Base-by-base conservation (phyloP, 2,888 invertebrate genomes). In the Eupeodes luniger region DNA sequence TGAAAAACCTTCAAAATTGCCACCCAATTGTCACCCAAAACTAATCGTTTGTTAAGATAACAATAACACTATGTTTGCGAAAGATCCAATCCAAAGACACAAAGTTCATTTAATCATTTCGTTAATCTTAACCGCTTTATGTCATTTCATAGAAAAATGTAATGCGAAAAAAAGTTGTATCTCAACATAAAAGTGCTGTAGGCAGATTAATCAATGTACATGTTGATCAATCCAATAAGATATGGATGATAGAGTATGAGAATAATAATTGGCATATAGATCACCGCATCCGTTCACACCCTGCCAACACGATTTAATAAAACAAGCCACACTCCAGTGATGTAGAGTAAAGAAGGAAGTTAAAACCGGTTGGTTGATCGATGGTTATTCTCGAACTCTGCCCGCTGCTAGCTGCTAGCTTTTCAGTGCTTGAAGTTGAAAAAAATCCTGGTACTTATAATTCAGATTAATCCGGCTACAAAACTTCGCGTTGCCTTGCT, bases 191-290 rank as follows among this genome's bases (percentile, higher is more conserved):
- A 34, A 59, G 70, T 83, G 51, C 70, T 77, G 57, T 74, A 67
- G 80, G 75, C 72, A 49, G 61, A 61, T 72, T 67, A 79, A 82
- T 86, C 79, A 67, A 9, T 36, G 36, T 36, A 75, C 55, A 74
- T 67, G 67, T 67, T 67, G 80, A 80, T 83, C 79, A 55, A 76
- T 27, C 76, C 49, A 77, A 87, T 87, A 77, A 83, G 83, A 81
- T 77, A 81, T 40, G 80, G 76, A 76, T 67, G 80, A 87, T 80
- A 80, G 83, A 83, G 75, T 83, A 77, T 77, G 72, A 27, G 80
- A 83, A 80, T 61, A 83, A 80, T 61, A 83, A 80, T 61, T 76
- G 86, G 47, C 82, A 79, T 79, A 70, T 80, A 79, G 86, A 87
- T 80, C 83, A 80, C 75, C 79, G 70, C 70, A 57, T 70, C 83